A percentile compares a stretch with the other conserved stretches of the same genome.
Evolutionary conservation across 2,113 vertebrate species (phyloP).

Genomic region (cat (Felis catus)): DNA sequence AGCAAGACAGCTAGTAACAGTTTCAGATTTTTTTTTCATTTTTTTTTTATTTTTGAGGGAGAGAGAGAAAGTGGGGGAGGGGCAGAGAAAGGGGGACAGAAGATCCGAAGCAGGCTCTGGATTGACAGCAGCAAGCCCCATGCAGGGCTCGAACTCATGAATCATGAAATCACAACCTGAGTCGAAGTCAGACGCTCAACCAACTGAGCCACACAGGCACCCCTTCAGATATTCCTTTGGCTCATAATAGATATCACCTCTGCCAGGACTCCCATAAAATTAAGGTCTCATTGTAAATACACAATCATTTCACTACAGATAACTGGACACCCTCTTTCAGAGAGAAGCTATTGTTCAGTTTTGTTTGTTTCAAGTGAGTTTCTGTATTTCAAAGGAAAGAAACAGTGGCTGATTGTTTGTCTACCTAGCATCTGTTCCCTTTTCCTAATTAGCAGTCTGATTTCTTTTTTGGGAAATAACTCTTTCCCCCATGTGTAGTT

Average conservation of each 20-base stretch:
- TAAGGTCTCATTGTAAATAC: background rate
- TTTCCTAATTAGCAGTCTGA: background rate
- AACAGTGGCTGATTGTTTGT: background rate
- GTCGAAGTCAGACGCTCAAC: no score
- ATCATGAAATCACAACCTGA: no score
- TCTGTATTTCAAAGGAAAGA: background rate
- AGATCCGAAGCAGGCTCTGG: no score
- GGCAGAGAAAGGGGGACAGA: no score
- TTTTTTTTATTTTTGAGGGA: no score
- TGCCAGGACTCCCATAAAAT: background rate
- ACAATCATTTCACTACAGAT: background rate
- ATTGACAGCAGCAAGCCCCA: no score
- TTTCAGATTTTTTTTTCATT: background rate
- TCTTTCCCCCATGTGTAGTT: background rate
- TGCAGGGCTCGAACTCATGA: no score
- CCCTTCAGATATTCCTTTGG: background rate
- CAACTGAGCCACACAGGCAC: no score
- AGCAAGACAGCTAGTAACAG: background rate
- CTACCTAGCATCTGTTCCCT: background rate
- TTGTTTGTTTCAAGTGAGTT: background rate
- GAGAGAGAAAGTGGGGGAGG: no score
- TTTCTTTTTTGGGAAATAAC: background rate
- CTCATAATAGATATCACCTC: background rate
- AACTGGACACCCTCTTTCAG: background rate
- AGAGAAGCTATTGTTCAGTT: background rate